phyloP scores from a whole-genome alignment of 2,113 vertebrate genomes.

The Sminthopsis crassicaudata region DNA sequence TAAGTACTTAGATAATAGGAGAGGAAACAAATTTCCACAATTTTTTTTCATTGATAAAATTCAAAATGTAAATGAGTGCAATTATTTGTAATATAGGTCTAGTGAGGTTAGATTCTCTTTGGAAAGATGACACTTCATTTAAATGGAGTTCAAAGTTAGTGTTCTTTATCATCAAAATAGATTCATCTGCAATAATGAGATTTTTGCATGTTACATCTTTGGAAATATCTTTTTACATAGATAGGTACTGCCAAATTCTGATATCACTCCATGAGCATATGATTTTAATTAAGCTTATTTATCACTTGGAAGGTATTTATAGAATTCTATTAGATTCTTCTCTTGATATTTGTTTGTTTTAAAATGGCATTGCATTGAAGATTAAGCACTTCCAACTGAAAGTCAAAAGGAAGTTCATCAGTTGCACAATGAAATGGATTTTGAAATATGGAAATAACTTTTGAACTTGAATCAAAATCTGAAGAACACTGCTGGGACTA shows the following conservation, averaged over 20 bases:
- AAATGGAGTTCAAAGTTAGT: neutral
- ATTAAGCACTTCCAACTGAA: neutral
- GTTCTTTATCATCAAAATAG: neutral
- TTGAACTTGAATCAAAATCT: neutral
- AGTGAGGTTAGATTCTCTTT: neutral
- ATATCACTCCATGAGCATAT: neutral
- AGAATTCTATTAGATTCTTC: neutral
- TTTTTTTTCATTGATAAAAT: neutral
- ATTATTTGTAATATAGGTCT: neutral
- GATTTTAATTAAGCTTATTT: neutral
- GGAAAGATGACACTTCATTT: neutral
- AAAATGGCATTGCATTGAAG: neutral
- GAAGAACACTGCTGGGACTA: neutral
- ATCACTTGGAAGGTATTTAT: neutral
- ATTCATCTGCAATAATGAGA: neutral
- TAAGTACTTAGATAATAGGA: neutral
- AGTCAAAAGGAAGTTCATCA: neutral
- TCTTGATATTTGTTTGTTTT: neutral
- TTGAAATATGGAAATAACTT: neutral
- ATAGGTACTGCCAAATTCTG: neutral
- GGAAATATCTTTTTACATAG: neutral
- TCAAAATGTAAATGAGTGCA: neutral
- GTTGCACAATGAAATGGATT: neutral
- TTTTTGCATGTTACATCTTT: neutral
- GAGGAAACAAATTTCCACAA: neutral